Percentiles rank a stretch among this genome's conserved stretches.
These are phyloP conservation scores for Sebastes dallii DNA, from an alignment of 2,797 vertebrate genomes.

Conservation along the genomic window DNA sequence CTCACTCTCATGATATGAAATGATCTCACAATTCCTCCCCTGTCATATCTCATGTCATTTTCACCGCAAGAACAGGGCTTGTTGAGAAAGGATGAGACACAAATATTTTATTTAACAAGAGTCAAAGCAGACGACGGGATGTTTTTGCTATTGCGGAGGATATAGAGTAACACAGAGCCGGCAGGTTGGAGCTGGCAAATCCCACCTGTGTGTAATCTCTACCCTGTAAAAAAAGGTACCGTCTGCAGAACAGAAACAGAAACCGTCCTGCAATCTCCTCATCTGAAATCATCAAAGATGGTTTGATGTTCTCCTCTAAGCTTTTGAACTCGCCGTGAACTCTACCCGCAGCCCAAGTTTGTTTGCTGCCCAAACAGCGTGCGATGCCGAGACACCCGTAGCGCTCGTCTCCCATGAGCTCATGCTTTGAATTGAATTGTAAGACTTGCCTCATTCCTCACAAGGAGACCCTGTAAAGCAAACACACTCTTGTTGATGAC, in stretches of 20 bases:
- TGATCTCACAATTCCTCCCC: background rate
- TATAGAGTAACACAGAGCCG: conserved; percentile 38
- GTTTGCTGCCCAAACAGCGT: conserved; percentile 53
- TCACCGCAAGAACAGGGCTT: conserved; percentile 13
- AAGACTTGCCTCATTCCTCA: conserved; percentile 46
- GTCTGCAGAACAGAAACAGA: conserved; percentile 40
- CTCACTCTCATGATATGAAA: background rate
- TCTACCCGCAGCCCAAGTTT: conserved; percentile 47
- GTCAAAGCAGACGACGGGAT: conserved; percentile 36
- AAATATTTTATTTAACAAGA: conserved; percentile 38
- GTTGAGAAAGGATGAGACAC: background rate
- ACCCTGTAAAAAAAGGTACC: conserved; percentile 28
- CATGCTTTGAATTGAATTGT: conserved; percentile 35
- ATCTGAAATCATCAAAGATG: conserved; percentile 70
- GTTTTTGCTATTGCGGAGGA: conserved; percentile 45
- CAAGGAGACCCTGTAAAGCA: conserved; percentile 8
- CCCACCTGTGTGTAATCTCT: conserved; percentile 60
- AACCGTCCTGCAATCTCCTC: conserved; percentile 54
- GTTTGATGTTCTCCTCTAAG: conserved; percentile 58
- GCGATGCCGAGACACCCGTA: conserved; percentile 26
- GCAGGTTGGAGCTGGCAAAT: conserved; percentile 37
- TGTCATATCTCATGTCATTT: background rate
- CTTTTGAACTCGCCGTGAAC: conserved; percentile 68
- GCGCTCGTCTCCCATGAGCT: conserved; percentile 48
- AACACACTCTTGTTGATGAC: conserved; percentile 13